Percentiles rank a stretch among this genome's conserved stretches.
phyloP scores from a whole-genome alignment of 1,140 invertebrate genomes.

The Adoxophyes honmai region DNA sequence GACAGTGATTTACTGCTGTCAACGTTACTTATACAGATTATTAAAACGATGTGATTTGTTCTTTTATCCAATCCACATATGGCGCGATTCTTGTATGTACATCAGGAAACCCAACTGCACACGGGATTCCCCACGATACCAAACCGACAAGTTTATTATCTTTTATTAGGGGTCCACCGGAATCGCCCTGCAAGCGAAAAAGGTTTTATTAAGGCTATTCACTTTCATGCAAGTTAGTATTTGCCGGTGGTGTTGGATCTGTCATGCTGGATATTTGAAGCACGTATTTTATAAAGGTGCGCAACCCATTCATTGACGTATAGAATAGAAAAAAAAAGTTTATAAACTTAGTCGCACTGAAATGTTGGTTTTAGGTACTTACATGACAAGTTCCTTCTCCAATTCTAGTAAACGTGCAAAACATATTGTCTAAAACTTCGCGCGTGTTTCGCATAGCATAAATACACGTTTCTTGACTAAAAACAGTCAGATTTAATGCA shows the following conservation, averaged over 20 bases:
- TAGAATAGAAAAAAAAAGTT: neutral
- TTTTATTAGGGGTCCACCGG: slow-evolving; percentile 78
- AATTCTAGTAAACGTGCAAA: slow-evolving; percentile 76
- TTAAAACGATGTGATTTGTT: slow-evolving; percentile 22
- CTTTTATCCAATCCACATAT: slow-evolving; percentile 74
- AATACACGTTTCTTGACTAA: slow-evolving; percentile 50
- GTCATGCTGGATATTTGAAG: no score
- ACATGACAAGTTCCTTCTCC: slow-evolving; percentile 80
- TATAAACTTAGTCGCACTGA: no score
- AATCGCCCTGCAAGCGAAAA: slow-evolving; percentile 74
- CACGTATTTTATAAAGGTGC: no score
- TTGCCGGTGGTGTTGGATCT: no score
- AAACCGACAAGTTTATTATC: slow-evolving; percentile 78
- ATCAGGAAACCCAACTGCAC: slow-evolving; percentile 80
- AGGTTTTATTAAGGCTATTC: no score
- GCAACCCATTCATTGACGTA: no score
- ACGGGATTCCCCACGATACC: slow-evolving; percentile 81
- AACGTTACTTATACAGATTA: no score
- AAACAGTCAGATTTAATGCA: slow-evolving; percentile 46
- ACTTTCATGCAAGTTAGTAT: no score
- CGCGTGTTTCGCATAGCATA: slow-evolving; percentile 61
- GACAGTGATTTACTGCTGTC: no score
- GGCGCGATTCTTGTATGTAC: slow-evolving; percentile 78
- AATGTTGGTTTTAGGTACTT: slow-evolving; percentile 59
- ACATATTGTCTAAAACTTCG: slow-evolving; percentile 60